Evolutionary conservation across 2,797 vertebrate genomes (phyloP).

Genomic region (Psittacula derbiana): DNA sequence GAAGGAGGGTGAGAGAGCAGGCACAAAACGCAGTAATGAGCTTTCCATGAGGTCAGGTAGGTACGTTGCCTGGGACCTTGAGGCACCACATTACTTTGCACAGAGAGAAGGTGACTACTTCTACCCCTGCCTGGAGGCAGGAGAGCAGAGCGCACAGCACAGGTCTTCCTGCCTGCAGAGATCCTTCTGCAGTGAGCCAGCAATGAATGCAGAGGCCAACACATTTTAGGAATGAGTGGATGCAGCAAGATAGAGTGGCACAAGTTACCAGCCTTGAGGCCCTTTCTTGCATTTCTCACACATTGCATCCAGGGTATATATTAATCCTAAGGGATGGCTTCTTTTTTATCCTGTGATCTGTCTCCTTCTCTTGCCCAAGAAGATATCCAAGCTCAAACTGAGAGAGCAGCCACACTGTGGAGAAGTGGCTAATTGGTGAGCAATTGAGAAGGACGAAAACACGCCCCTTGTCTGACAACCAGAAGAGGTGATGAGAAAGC

Average conservation of each 20-base stretch:
- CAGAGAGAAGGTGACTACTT: not conserved
- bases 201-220: not conserved
- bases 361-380: not conserved
- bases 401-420: not conserved
- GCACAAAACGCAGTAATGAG: not conserved
- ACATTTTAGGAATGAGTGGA: not conserved
- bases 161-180: not conserved
- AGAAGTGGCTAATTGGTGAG: not conserved
- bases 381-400: not conserved
- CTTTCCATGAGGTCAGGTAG: not conserved
- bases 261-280: not conserved
- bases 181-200: not conserved
- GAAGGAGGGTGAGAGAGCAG: not conserved
- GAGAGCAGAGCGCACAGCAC: not conserved
- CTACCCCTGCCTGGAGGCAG: not conserved
- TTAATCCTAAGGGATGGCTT: not conserved
- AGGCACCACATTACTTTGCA: not conserved
- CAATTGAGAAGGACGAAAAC: not conserved
- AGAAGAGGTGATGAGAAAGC: not conserved
- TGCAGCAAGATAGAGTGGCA: not conserved
- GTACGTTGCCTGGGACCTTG: not conserved
- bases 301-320: not conserved
- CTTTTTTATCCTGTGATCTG: not conserved
- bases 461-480: not conserved
- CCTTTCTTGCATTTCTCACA: rapidly evolving